Evolutionary conservation across 1,140 invertebrate species (phyloP), one percentile per base, ranked within the genome.

Genomic region (Melitaea cinxia): DNA sequence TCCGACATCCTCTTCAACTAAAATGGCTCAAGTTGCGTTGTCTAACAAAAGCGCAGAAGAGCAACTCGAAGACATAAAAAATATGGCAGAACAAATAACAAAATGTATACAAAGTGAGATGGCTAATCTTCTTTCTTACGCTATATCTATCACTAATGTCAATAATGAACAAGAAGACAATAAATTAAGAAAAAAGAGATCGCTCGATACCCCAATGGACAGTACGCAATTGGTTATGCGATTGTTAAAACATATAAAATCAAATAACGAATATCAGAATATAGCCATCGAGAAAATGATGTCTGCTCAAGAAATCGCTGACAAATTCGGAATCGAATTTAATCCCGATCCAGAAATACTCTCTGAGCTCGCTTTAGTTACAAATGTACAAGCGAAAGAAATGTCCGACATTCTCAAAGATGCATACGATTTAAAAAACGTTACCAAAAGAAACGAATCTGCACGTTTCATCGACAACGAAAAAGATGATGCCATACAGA

Each of bases 251-350:
- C 88, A 91, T 35, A 91, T 91, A 0, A 91, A 91, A 63, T 74
- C 71, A 1, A 88, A 80, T 42, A 91, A 89, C 54, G 88, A 91
- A 72, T 85, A 83, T 50, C 88, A 91, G 57, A 91, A 89, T 33
- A 80, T 89, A 23, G 85, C 85, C 0, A 91, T 91, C 17, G 88
- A 91, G 12, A 91, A 91, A 68, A 87, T 91, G 86, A 89, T 91
- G 86, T 77, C 78, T 10, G 88, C 88, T 35, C 86, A 91, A 76
- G 83, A 91, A 72, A 91, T 91, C 12, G 86, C 88, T 53, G 84
- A 91, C 23, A 89, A 90, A 73, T 90, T 75, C 58, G 83, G 83
- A 7, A 77, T 90, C 17, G 78, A 82, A 35, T 91, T 85, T 64
- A 80, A 71, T 50, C 85, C 88, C 10, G 88, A 91, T 50, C 73